phyloP scores from a whole-genome alignment of 2,888 invertebrate species.

The Luffia ferchaultella region DNA sequence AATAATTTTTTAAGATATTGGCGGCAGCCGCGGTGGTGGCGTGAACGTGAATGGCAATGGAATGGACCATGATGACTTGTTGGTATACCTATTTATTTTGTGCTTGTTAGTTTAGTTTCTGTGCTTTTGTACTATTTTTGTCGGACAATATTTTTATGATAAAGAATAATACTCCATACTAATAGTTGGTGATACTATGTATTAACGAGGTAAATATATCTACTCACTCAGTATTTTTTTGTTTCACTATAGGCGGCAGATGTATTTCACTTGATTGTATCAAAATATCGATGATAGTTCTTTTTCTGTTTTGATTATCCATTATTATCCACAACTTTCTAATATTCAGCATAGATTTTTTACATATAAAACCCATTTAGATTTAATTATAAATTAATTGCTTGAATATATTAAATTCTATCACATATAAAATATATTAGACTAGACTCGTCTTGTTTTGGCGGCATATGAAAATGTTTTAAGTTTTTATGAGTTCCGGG shows the following conservation, averaged over 20 bases:
- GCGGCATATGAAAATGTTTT: neutral
- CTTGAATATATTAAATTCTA: neutral
- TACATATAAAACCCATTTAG: neutral
- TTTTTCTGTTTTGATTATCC: neutral
- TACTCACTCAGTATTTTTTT: neutral
- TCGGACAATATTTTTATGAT: too few species aligned
- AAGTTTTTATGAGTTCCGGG: neutral
- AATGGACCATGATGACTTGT: too few species aligned
- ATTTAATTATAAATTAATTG: neutral
- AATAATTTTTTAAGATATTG: too few species aligned
- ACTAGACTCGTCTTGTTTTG: neutral
- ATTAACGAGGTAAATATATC: too few species aligned
- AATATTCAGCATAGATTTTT: neutral
- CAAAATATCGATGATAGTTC: neutral
- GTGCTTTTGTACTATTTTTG: too few species aligned
- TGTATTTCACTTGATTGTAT: neutral
- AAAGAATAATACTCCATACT: too few species aligned
- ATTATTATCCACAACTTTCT: neutral
- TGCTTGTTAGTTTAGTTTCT: too few species aligned
- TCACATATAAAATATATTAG: neutral
- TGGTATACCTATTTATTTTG: too few species aligned
- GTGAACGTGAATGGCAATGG: too few species aligned
- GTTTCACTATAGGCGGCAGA: neutral
- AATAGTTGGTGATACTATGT: too few species aligned
- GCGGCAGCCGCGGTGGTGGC: too few species aligned